These are phyloP conservation scores for Peromyscus californicus DNA, from an alignment of 2,113 vertebrate genomes.

Conservation along the genomic window DNA sequence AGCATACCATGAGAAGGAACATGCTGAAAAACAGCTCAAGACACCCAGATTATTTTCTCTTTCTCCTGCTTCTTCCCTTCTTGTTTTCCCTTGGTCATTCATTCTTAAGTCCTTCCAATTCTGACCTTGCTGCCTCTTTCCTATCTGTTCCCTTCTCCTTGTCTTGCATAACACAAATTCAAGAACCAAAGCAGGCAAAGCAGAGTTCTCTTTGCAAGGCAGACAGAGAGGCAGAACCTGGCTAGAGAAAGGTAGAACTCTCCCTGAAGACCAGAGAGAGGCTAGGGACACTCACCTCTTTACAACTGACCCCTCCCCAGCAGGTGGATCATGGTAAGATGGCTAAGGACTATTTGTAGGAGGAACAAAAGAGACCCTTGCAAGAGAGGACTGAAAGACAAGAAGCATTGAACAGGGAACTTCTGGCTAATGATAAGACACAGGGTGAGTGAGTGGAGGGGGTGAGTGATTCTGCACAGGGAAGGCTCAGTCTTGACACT, in stretches of 20 bases:
- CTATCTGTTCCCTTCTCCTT: neutral
- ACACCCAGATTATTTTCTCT: neutral
- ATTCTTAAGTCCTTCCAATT: neutral
- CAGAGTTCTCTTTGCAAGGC: neutral
- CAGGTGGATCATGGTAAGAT: neutral
- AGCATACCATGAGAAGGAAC: neutral
- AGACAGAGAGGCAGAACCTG: neutral
- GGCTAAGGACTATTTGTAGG: neutral
- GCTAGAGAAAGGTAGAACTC: neutral
- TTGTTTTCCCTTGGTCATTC: neutral
- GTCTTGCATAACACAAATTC: neutral
- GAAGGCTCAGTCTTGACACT: neutral
- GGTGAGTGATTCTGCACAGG: neutral
- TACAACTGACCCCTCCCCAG: neutral
- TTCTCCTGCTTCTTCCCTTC: neutral
- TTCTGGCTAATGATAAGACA: neutral
- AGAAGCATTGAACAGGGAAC: neutral
- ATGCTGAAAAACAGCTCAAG: neutral
- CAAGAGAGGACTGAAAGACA: neutral
- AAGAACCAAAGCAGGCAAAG: neutral
- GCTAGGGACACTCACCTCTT: neutral
- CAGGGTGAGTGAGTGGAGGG: neutral
- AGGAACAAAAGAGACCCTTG: neutral
- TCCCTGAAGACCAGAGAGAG: neutral
- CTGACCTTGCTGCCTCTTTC: no score